Percentiles rank a stretch among this genome's conserved stretches.
Evolutionary conservation across 2,888 invertebrate species (phyloP).

Genomic region (Nomada hirtipes): DNA sequence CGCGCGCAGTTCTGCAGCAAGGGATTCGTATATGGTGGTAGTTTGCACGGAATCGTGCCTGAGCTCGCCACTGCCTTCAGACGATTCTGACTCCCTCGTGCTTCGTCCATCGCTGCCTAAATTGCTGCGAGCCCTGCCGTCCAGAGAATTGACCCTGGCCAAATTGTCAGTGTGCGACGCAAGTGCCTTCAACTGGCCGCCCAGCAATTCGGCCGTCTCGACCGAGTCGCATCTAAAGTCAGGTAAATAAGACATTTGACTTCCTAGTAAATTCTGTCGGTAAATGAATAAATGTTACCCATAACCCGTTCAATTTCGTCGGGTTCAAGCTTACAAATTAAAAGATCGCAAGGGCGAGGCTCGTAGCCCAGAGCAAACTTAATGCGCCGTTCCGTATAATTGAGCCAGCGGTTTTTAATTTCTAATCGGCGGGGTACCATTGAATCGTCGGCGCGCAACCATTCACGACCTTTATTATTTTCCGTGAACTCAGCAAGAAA

Average conservation of each 20-base stretch:
- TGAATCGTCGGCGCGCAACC: constrained; percentile 2
- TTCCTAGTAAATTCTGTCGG: not conserved
- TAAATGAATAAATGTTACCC: not conserved
- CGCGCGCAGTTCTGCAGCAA: constrained; percentile 95
- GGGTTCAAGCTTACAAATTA: not conserved
- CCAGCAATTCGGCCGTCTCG: constrained; percentile 95
- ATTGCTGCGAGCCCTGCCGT: constrained; percentile 94
- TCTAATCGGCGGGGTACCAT: not conserved
- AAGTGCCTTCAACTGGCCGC: constrained; percentile 93
- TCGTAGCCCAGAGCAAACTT: not conserved
- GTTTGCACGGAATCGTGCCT: constrained; percentile 90
- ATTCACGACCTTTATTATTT: constrained; percentile 40
- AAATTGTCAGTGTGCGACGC: constrained; percentile 82
- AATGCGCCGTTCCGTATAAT: not conserved
- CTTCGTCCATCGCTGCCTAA: constrained; percentile 87
- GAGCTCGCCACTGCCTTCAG: constrained; percentile 90
- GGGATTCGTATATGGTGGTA: constrained; percentile 93
- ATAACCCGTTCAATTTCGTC: no score
- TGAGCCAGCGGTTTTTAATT: not conserved
- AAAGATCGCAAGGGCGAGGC: no score
- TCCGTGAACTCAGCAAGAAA: constrained; percentile 43
- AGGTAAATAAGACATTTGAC: not conserved
- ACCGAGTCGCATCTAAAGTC: constrained; percentile 94
- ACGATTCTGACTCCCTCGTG: constrained; percentile 89
- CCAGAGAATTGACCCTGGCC: constrained; percentile 86